Evolutionary conservation across 2,797 vertebrate species (phyloP), one percentile per base, ranked within the genome.

Genomic region (Enteromius trimaculatus): DNA sequence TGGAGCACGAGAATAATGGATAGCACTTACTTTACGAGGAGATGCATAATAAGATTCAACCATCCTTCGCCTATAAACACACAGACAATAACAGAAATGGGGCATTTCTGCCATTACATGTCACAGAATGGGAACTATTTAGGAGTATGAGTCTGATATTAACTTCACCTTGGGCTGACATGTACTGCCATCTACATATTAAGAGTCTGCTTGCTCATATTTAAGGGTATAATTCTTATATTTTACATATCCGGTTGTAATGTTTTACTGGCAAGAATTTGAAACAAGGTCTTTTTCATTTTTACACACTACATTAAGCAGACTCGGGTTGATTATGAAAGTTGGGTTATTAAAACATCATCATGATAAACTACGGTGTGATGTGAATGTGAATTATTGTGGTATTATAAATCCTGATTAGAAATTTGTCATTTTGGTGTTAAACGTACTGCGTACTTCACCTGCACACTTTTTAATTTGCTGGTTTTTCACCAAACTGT

Each of bases 11-110:
- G 84, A 80, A 89, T 87, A 88, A 88, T 89, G 84, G 82, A 83
- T 88, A 83, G 82, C 77, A 83, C 87, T 89, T 85, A 81, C 77
- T 87, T 88, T 88, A 89, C 37, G 82, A 87, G 85, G 82, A 77
- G 62, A 85, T 75, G 74, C 68, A 84, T 85, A 82, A 87, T 86
- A 84, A 80, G 83, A 90, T 70, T 84, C 72, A 87, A 72, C 84
- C 85, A 86, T 74, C 84, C 85, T 26, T 65, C 42, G 70, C 71
- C 80, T 78, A 82, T 87, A 88, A 86, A 82, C 80, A 76, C 85
- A 76, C 74, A 87, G 71, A 78, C 83, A 81, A 79, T 72, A 77
- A 58, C 9, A 70, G 53, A 75, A 86, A 85, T 80, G 71, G 60
- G 66, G 81, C 81, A 86, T 84, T 80, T 82, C 62, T 75, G 66